Evolutionary conservation across 1,140 invertebrate species (phyloP).

Genomic region (Cyclargus thomasi): DNA sequence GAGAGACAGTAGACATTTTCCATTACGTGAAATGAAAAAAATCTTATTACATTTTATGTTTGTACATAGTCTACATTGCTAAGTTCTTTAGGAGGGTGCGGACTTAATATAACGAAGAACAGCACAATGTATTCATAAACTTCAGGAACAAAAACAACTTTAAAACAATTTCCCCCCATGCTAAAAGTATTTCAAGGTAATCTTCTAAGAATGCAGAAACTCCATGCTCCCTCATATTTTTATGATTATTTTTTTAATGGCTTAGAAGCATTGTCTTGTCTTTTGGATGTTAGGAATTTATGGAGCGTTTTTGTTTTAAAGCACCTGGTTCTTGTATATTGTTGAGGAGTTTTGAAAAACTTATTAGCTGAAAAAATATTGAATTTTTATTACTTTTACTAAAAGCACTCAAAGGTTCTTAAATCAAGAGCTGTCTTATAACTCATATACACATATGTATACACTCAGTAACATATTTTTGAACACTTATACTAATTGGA

Average conservation of each 20-base stretch:
- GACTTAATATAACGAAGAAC: slow-evolving; percentile 16
- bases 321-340: slow-evolving; percentile 8
- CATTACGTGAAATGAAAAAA: slow-evolving; percentile 15
- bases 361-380: background rate
- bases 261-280: slow-evolving; percentile 21
- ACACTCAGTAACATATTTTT: no score
- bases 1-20: slow-evolving; percentile 3
- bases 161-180: slow-evolving; percentile 55
- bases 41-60: slow-evolving; percentile 12
- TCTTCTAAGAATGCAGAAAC: slow-evolving; percentile 62
- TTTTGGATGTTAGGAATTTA: slow-evolving; percentile 20
- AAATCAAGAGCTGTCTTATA: no score
- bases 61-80: slow-evolving; percentile 13
- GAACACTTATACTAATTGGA: no score
- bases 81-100: slow-evolving; percentile 11
- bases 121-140: slow-evolving; percentile 36
- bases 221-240: slow-evolving; percentile 60
- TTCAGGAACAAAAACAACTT: slow-evolving; percentile 46
- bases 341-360: background rate
- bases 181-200: slow-evolving; percentile 65
- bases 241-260: slow-evolving; percentile 16
- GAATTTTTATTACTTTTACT: background rate
- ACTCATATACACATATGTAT: no score
- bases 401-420: background rate
- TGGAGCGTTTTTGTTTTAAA: slow-evolving; percentile 23